Evolutionary conservation across 2,797 vertebrate species (phyloP).

Genomic region (Leptodactylus fallax): DNA sequence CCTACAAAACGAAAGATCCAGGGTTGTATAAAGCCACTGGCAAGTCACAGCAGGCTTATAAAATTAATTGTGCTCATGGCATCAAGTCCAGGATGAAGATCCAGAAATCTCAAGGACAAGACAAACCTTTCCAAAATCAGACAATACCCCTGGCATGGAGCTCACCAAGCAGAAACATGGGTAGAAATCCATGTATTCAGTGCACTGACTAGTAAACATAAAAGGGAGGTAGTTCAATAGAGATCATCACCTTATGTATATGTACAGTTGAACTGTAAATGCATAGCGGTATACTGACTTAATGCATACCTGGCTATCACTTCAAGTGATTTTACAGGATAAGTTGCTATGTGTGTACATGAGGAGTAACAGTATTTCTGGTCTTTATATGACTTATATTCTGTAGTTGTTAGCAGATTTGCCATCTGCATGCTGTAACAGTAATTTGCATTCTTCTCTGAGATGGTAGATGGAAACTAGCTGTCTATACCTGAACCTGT

Average conservation of each 20-base stretch:
- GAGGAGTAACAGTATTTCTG: too few relatives aligned
- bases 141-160: constrained; percentile 1
- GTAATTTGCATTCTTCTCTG: too few relatives aligned
- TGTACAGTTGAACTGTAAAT: too few relatives aligned
- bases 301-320: too few relatives aligned
- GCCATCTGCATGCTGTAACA: too few relatives aligned
- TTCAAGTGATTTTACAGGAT: too few relatives aligned
- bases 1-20: background rate
- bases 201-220: background rate
- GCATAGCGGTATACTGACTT: too few relatives aligned
- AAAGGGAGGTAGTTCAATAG: background rate
- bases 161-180: background rate
- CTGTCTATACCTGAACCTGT: too few relatives aligned
- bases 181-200: background rate
- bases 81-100: background rate
- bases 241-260: background rate
- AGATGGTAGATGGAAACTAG: too few relatives aligned
- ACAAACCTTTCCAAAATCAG: constrained; percentile 16
- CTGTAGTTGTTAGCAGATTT: too few relatives aligned
- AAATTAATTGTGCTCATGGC: background rate
- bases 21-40: constrained; percentile 15
- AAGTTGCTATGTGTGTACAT: too few relatives aligned
- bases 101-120: constrained; percentile 37
- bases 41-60: constrained; percentile 26
- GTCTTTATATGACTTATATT: too few relatives aligned